These are phyloP conservation scores for Sitophilus oryzae DNA, from an alignment of 1,140 invertebrate genomes.

Conservation along the genomic window DNA sequence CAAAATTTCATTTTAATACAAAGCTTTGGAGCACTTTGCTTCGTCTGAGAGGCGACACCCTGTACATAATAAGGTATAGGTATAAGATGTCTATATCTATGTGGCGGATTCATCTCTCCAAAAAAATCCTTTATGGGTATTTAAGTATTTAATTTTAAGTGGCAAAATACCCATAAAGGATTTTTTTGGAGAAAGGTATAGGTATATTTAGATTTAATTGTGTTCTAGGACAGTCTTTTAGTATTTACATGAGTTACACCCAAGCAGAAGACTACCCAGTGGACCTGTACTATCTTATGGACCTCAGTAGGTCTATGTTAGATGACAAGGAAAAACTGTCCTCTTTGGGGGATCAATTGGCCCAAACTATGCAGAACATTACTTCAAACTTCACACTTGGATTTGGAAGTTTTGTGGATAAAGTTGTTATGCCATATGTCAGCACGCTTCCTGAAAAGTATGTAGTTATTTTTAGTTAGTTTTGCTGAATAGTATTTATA, in stretches of 20 bases:
- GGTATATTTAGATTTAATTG: background rate
- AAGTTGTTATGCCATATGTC: conserved; percentile 75
- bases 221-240: conserved; percentile 46
- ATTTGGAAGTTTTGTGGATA: conserved; percentile 87
- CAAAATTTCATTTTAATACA: too few species aligned
- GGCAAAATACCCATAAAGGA: too few species aligned
- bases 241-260: conserved; percentile 59
- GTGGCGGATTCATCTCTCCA: too few species aligned
- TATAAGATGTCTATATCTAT: too few species aligned
- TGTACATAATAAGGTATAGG: background rate
- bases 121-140: too few species aligned
- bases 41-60: too few species aligned
- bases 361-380: conserved; percentile 63
- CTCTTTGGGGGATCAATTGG: conserved; percentile 58
- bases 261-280: conserved; percentile 76
- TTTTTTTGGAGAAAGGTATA: too few species aligned
- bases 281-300: conserved; percentile 85
- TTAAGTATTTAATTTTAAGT: background rate
- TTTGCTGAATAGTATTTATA: too few species aligned
- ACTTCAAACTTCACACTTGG: conserved; percentile 78
- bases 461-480: conserved; percentile 37
- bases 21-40: too few species aligned
- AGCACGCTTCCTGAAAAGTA: conserved; percentile 53
- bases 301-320: conserved; percentile 75
- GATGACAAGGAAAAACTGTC: conserved; percentile 63